Evolutionary conservation across 2,888 invertebrate species (phyloP), one percentile per base, ranked within the genome.

Genomic region (Melanophora roralis): DNA sequence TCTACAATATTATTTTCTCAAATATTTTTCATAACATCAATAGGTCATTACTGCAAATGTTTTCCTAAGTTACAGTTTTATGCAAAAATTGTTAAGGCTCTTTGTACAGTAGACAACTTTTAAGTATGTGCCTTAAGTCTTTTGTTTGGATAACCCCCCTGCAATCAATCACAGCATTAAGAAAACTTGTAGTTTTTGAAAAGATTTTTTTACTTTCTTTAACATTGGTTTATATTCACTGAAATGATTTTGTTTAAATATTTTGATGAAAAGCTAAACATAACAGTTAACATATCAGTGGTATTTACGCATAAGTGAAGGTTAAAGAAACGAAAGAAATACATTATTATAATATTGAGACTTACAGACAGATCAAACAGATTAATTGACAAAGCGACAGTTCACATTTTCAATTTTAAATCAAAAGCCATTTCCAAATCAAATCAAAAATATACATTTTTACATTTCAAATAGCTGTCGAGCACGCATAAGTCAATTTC

Each of bases 111-210:
- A 40, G n/a, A 14, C 45, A 51, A 3, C 34, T 43, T 0, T 34
- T 1, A 62, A 23, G 67, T 78, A 6, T 49, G 62, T 72, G 55
- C 47, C 78, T 67, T 78, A 73, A 78, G 55, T 73, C 67, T 78
- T 73, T 73, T 49, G 72, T 62, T 67, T 57, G 7, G 21, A 55
- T 38, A 55, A 64, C 38, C 14, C n/a, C n/a, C n/a, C n/a, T 14
- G 43, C 32, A 60, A 71, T 71, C 60, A 51, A 62, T 71, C 51
- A 71, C 21, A 23, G n/a, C n/a, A 51, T 62, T 36, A 49, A n/a
- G 49, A 23, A 51, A 65, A 21, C 45, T 21, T 32, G 8, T 51
- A 8, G 16, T 1, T 53, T 67, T 38, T 21, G 27, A 55, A 32
- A 9, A 34, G 21, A 14, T 43, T 43, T 49, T n/a, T n/a, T n/a